These are phyloP conservation scores for Cacoxenus indagator DNA, from an alignment of 2,888 invertebrate species.

Conservation along the genomic window DNA sequence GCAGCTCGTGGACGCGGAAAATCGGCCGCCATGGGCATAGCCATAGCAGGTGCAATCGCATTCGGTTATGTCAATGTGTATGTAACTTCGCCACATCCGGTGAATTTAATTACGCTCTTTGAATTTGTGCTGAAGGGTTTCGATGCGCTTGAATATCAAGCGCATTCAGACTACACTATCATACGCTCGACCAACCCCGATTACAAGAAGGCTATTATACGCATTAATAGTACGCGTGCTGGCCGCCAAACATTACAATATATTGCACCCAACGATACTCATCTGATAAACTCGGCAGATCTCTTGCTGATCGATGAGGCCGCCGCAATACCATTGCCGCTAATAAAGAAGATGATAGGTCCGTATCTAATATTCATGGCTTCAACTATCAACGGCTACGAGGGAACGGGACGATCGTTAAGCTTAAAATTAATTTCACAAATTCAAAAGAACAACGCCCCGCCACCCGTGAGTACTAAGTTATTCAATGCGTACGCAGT, in stretches of 20 bases:
- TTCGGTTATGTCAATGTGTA: slow-evolving; percentile 90
- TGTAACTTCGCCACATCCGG: slow-evolving; percentile 97
- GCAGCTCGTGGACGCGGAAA: slow-evolving; percentile 98
- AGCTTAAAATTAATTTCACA: slow-evolving; percentile 95
- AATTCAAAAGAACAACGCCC: slow-evolving; percentile 77
- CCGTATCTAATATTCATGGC: slow-evolving; percentile 95
- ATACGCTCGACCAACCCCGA: slow-evolving; percentile 96
- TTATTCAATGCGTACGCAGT: neutral
- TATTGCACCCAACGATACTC: too few relatives aligned
- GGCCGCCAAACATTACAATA: slow-evolving; percentile 97
- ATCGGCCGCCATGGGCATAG: slow-evolving; percentile 95
- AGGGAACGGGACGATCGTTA: slow-evolving; percentile 96
- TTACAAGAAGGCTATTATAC: slow-evolving; percentile 94
- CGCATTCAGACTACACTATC: slow-evolving; percentile 95
- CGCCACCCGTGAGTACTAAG: slow-evolving; percentile 69
- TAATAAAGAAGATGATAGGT: slow-evolving; percentile 89
- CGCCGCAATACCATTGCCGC: slow-evolving; percentile 95
- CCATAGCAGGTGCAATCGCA: slow-evolving; percentile 88
- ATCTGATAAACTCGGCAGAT: slow-evolving; percentile 92
- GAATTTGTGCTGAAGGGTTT: slow-evolving; percentile 97
- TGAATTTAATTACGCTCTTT: slow-evolving; percentile 97
- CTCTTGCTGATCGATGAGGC: slow-evolving; percentile 98
- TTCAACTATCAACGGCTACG: slow-evolving; percentile 98
- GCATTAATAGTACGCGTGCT: slow-evolving; percentile 91
- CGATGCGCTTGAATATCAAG: slow-evolving; percentile 93